phyloP scores from a whole-genome alignment of 2,113 vertebrate genomes.

The Nymphicus hollandicus region DNA sequence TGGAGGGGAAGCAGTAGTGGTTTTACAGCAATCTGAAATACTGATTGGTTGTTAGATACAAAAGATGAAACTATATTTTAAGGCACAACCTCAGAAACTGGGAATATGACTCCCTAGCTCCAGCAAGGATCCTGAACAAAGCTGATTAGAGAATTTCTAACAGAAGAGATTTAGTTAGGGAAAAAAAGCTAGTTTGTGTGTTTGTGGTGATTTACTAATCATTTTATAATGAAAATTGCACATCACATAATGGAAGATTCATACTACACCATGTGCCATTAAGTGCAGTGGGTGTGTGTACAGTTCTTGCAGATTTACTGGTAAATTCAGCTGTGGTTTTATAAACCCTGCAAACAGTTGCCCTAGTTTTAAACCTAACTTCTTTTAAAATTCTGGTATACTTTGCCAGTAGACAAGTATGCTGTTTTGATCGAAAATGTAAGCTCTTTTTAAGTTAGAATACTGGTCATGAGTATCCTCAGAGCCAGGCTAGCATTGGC shows the following conservation, averaged over 20 bases:
- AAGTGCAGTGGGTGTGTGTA: fast-evolving
- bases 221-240: neutral
- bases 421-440: neutral
- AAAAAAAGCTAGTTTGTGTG: neutral
- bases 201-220: neutral
- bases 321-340: neutral
- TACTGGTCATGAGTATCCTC: neutral
- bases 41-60: neutral
- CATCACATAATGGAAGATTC: neutral
- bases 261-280: neutral
- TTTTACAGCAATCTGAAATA: neutral
- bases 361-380: neutral
- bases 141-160: neutral
- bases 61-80: neutral
- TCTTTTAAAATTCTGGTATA: neutral
- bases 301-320: neutral
- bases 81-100: neutral
- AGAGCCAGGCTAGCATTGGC: neutral
- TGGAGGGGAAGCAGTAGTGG: neutral
- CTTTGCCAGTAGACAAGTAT: neutral
- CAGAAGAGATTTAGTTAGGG: neutral
- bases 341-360: neutral
- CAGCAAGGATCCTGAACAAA: neutral
- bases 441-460: neutral
- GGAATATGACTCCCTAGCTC: neutral